Percentiles rank a stretch among this genome's conserved stretches.
Evolutionary conservation across 2,888 invertebrate genomes (phyloP).

Genomic region (Gymnoscelis rufifasciata): DNA sequence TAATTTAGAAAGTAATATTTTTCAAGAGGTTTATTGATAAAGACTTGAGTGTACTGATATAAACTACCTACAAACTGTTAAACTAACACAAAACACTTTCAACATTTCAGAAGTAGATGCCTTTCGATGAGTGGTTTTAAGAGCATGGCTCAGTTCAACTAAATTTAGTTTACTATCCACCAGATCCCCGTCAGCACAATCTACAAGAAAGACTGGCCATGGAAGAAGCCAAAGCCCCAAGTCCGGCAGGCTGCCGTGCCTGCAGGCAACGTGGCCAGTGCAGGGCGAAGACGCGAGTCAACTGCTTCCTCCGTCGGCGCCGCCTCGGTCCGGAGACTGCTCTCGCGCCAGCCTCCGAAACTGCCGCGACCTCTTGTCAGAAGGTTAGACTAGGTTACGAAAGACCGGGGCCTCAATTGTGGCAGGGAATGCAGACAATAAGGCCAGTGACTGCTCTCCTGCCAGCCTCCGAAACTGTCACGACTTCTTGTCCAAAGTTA

Average conservation of each 20-base stretch:
- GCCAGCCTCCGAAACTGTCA: no score
- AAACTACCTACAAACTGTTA: no score
- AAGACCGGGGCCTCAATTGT: no score
- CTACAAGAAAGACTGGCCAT: conserved; percentile 72
- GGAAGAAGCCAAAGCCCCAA: conserved; percentile 59
- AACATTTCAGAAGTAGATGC: no score
- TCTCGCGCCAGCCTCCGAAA: conserved; percentile 76
- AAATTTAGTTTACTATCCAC: conserved; percentile 7
- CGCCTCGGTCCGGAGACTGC: conserved; percentile 86
- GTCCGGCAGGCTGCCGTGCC: conserved; percentile 41
- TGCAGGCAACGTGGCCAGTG: conserved; percentile 31
- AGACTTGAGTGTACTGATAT: no score
- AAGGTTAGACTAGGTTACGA: conserved; percentile 29
- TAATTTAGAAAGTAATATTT: no score
- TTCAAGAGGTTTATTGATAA: no score
- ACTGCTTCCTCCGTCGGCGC: conserved; percentile 86
- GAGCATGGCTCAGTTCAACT: not conserved
- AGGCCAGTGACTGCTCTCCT: no score
- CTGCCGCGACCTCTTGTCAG: conserved; percentile 69
- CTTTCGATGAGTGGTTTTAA: no score
- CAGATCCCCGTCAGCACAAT: conserved; percentile 69
- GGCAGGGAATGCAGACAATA: no score
- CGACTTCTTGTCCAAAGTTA: no score
- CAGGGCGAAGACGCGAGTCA: conserved; percentile 81
- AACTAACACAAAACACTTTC: no score